A percentile compares a stretch with the other conserved stretches of the same genome.
Conservation (phyloP, 1,140 invertebrate genomes). For the Drosophila oshimai region DNA sequence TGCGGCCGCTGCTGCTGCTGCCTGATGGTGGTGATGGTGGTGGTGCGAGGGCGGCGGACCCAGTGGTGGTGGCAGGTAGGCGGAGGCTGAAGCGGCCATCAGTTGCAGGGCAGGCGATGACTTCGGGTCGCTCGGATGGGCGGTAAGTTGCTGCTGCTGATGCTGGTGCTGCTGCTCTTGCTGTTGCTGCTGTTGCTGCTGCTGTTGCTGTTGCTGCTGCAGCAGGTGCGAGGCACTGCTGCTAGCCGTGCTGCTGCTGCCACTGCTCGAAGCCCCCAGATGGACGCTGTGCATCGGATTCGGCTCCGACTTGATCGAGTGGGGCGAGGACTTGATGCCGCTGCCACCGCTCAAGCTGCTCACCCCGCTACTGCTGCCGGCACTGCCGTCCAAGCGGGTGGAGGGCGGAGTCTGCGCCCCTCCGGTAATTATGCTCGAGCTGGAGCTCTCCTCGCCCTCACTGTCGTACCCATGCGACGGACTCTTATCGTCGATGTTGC, state of each 20-base stretch:
- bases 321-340: constrained; percentile 79
- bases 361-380: constrained; percentile 78
- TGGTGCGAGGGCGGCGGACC: constrained; percentile 77
- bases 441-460: constrained; percentile 85
- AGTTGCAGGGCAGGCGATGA: constrained; percentile 70
- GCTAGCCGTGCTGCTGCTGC: constrained; percentile 78
- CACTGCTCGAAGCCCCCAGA: constrained; percentile 78
- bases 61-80: constrained; percentile 75
- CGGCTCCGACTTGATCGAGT: constrained; percentile 78
- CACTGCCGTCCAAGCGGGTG: constrained; percentile 74
- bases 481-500: constrained; percentile 83
- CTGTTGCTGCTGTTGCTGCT: constrained; percentile 52
- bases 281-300: constrained; percentile 77
- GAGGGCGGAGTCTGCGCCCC: constrained; percentile 82
- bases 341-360: constrained; percentile 83
- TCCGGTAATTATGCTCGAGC: constrained; percentile 82
- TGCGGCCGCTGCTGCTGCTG: constrained; percentile 55
- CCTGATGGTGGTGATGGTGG: constrained; percentile 68
- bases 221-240: constrained; percentile 62
- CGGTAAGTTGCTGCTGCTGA: constrained; percentile 36
- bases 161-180: constrained; percentile 62
- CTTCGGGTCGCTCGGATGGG: constrained; percentile 53
- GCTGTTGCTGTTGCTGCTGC: constrained; percentile 62
- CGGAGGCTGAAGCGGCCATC: constrained; percentile 67
- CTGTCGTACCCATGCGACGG: constrained; percentile 84